Conservation (phyloP, 2,888 invertebrate species). For the Latrodectus elegans region DNA sequence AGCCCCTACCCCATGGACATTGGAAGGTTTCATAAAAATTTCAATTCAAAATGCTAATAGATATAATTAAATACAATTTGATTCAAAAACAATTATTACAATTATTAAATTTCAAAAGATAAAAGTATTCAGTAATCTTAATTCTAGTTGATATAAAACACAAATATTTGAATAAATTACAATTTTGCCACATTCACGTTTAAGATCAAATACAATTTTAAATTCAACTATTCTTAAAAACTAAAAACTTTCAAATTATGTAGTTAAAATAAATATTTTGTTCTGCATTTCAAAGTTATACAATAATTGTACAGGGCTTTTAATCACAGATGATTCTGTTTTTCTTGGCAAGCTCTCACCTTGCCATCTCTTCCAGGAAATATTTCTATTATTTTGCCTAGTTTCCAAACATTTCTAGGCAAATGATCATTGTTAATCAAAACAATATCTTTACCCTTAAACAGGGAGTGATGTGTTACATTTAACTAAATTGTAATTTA, state of each 20-base stretch:
- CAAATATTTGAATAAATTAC: not conserved
- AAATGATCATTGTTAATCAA: constrained; percentile 7
- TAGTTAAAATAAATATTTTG: too few relatives aligned
- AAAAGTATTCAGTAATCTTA: too few relatives aligned
- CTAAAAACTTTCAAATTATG: not conserved
- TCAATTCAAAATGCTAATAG: not conserved
- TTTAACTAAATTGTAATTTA: not conserved
- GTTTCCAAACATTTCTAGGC: constrained; percentile 15
- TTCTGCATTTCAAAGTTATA: not conserved
- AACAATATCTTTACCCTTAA: constrained; percentile 3
- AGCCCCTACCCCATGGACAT: not conserved
- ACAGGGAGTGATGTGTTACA: not conserved
- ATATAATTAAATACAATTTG: not conserved
- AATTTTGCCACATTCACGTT: not conserved
- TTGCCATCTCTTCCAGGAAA: constrained; percentile 8
- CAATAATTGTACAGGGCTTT: constrained; percentile 7
- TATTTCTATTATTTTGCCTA: not conserved
- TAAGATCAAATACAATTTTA: too few relatives aligned
- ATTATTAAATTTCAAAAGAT: not conserved
- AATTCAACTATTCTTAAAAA: not conserved
- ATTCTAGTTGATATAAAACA: too few relatives aligned
- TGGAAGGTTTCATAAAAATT: not conserved
- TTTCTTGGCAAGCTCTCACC: not conserved
- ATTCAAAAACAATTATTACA: not conserved
- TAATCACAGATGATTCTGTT: constrained; percentile 6